Base-by-base conservation (phyloP, 2,113 vertebrate genomes). In the Corapipo altera region DNA sequence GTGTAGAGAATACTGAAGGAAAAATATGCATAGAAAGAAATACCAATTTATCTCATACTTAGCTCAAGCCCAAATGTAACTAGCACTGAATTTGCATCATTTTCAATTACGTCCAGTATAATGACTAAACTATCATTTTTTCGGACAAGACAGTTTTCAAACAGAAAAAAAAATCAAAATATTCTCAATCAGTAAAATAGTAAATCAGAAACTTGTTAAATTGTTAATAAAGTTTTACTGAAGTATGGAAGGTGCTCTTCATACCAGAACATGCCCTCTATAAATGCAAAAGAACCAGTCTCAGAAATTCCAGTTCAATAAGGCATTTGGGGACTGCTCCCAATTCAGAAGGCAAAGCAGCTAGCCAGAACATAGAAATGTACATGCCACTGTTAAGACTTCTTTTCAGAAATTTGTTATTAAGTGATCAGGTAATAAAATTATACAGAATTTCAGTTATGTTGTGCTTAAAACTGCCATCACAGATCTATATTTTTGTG, bases 201-300 rank as follows among this genome's bases (percentile, higher is more conserved):
- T 54, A 51, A 89, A 77, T 67, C 72, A 57, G 55, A 92, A 81
- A 92, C 15, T 6, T 37, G 46, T 28, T 26, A 62, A 75, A 70
- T 76, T 67, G 78, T 73, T 81, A 61, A 62, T 78, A 65, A 62
- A 77, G 19, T 59, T 93, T 93, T 96, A 89, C 77, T 91, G 55
- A 78, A 97, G 96, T 95, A 97, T 94, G 96, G 96, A 97, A 97
- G 95, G 96, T 86, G 89, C 48, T 97, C 89, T 97, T 96, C 93
- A 96, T 70, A 92, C 62, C 57, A 93, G 57, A 91, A 95, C 93
- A 87, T 95, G 92, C 90, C 95, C 76, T 96, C 84, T 85, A 80
- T 78, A 94, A 96, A 96, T 91, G 93, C 89, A 96, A 95, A 96
- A 96, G 96, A 95, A 97, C 96, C 94, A 97, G 95, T 88, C 64